Evolutionary conservation across 1,140 invertebrate genomes (phyloP), one percentile per base, ranked within the genome.

Genomic region (Micrasema longulum): DNA sequence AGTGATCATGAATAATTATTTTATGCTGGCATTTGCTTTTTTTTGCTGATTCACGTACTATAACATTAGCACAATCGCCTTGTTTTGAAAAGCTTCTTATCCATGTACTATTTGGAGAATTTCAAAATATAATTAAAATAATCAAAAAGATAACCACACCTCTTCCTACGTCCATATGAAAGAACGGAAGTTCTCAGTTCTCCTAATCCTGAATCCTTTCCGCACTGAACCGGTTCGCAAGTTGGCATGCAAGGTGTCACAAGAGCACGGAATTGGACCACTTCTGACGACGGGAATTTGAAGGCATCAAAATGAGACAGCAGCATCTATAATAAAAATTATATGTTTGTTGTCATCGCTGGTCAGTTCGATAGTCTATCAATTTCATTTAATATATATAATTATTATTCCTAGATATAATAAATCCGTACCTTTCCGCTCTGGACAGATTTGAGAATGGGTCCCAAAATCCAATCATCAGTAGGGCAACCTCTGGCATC

Each of bases 301-400:
- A 97, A 97, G 9, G 96, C 96, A 80, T 97, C 95, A 82, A 97
- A 97, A 80, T 95, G 92, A 6, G 95, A 95, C n/a, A 95, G 82
- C 6, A 97, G 85, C 57, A 94, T 91, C 89, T 94, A 88, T 23
- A 73, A 72, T 64, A 73, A 67, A 57, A 26, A 35, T 20, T n/a
- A n/a, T n/a, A n/a, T n/a, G n/a, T n/a, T n/a, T n/a, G n/a, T n/a
- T n/a, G n/a, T n/a, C n/a, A n/a, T n/a, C n/a, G n/a, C n/a, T n/a
- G n/a, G n/a, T n/a, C n/a, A n/a, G n/a, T n/a, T n/a, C n/a, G n/a
- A n/a, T n/a, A n/a, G n/a, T n/a, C n/a, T n/a, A n/a, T n/a, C n/a
- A n/a, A n/a, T n/a, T n/a, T n/a, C n/a, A n/a, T n/a, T n/a, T n/a
- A n/a, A n/a, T n/a, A 16, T 14, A 16, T n/a, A 1, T 12, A 41